Base-by-base conservation (phyloP, 2,888 invertebrate genomes). In the Clusia tigrina region DNA sequence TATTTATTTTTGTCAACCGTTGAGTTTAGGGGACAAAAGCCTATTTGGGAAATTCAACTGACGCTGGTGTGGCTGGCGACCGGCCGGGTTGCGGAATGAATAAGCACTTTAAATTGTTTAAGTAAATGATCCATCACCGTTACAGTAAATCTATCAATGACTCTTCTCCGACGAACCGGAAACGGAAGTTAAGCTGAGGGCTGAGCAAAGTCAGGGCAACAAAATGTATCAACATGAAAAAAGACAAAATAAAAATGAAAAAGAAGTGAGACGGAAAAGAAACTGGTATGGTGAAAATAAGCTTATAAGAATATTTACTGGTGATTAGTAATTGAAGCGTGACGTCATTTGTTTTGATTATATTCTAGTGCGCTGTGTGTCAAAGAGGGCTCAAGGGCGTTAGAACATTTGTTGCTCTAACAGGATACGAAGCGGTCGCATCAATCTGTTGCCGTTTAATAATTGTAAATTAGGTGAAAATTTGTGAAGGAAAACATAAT, bases 81-180 rank as follows among this genome's bases (percentile, higher is more conserved):
- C 42, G 18, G 22, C 32, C 18, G 22, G 37, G 32, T 48, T 10
- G 52, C 57, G 52, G 46, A 32, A 32, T 73, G 79, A 72, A 71
- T 68, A 68, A 72, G 74, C 72, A 69, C 74, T 74, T 74, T 71
- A 76, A 80, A 76, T 74, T 78, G 74, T 78, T 80, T 76, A 74
- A 76, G 77, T 76, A 78, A 80, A 81, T 78, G 80, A 79, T 79
- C 80, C 78, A 78, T 80, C 80, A 80, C 78, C 71, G 79, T 77
- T 74, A 77, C 79, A 77, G 77, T 76, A 74, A 77, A 78, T 81
- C 74, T 75, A 76, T 77, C 81, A 77, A 32, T 12, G 32, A 32
- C 32, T 9, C 12, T 32, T 32, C 32, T 12, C 32, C 32, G 12
- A 32, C 32, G 32, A 42, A 15, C 6, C 10, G 15, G 6, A 26